A percentile compares a stretch with the other conserved stretches of the same genome.
phyloP scores from a whole-genome alignment of 35 echinoderm and acorn worm genomes.

The Lytechinus variegatus region DNA sequence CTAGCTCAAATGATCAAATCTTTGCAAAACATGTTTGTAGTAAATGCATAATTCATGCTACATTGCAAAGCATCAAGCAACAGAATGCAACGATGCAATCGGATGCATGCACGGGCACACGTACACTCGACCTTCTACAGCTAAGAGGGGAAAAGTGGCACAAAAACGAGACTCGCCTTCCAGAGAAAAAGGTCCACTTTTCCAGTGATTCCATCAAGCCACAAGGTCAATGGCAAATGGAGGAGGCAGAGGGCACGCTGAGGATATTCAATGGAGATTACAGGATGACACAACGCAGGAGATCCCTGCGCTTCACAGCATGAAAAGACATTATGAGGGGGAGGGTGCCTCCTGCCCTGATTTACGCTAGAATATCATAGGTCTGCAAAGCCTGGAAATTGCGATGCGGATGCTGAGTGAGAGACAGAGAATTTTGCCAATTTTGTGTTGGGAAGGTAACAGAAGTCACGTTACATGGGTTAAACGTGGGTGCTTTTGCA shows the following conservation, averaged over 20 bases:
- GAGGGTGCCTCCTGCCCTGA: not conserved
- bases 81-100: too few species aligned
- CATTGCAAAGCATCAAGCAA: too few species aligned
- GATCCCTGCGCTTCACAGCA: not conserved
- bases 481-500: not conserved
- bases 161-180: not conserved
- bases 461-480: not conserved
- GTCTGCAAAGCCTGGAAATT: not conserved
- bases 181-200: not conserved
- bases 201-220: not conserved
- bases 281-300: not conserved
- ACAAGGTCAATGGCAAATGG: constrained; percentile 9
- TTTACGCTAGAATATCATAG: not conserved
- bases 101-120: too few species aligned
- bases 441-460: not conserved
- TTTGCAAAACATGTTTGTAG: too few species aligned
- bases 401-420: not conserved
- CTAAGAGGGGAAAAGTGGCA: not conserved
- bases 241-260: not conserved
- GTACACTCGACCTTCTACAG: not conserved
- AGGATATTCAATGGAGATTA: not conserved
- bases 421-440: not conserved
- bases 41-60: too few species aligned
- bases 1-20: too few species aligned
- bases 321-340: not conserved